phyloP scores from a whole-genome alignment of 2,797 vertebrate genomes.

The Distichodus sexfasciatus region DNA sequence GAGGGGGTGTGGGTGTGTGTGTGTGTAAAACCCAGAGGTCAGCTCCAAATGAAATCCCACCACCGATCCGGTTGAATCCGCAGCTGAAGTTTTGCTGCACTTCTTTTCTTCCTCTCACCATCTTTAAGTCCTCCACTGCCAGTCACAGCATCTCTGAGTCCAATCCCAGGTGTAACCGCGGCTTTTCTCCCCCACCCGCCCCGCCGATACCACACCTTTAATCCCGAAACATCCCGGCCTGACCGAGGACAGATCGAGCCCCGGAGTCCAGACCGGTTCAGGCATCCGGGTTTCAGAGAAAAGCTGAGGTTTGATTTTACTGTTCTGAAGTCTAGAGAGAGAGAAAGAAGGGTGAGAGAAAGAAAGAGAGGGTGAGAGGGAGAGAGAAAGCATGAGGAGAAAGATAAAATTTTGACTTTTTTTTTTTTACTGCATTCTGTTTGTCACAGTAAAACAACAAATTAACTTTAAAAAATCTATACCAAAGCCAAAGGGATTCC shows the following conservation, averaged over 20 bases:
- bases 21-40: constrained; percentile 32
- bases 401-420: too few species aligned
- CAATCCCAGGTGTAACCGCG: constrained; percentile 35
- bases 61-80: constrained; percentile 32
- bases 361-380: too few species aligned
- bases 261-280: constrained; percentile 28
- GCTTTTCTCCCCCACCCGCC: constrained; percentile 30
- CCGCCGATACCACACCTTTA: constrained; percentile 21
- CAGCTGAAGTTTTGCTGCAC: constrained; percentile 33
- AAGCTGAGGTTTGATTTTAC: constrained; percentile 22
- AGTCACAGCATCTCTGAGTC: constrained; percentile 43
- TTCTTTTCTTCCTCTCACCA: constrained; percentile 21
- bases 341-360: too few species aligned
- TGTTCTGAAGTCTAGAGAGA: too few species aligned
- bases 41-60: constrained; percentile 19
- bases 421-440: too few species aligned
- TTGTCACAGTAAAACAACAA: too few species aligned
- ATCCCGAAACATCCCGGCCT: constrained; percentile 30
- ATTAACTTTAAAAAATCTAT: too few species aligned
- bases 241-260: constrained; percentile 31
- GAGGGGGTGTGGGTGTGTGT: background rate
- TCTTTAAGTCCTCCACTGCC: constrained; percentile 39
- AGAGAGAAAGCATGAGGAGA: too few species aligned
- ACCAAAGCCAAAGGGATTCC: too few species aligned
- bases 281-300: constrained; percentile 22